Evolutionary conservation across 2,113 vertebrate species (phyloP), one percentile per base, ranked within the genome.

Genomic region (Lophotis ruficrista): DNA sequence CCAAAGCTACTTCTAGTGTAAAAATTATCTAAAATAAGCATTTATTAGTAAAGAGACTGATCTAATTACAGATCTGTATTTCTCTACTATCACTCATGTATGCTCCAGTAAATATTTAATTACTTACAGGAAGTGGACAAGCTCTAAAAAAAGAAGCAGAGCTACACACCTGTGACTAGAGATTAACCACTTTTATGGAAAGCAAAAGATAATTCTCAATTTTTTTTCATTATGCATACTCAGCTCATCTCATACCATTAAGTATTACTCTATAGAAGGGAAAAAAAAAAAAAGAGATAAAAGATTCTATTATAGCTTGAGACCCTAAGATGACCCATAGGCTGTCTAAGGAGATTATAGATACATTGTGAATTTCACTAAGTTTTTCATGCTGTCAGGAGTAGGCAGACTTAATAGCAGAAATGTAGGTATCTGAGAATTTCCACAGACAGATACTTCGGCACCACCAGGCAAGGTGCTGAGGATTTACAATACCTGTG

Each of bases 221-320:
- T 1, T 20, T 47, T 68, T 66, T 82, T 25, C 3, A 16, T 41
- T 57, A 33, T 68, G 9, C 11, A 43, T 57, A 10, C 13, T 50
- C 28, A 82, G 4, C 5, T 70, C 11, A 58, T 25, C 18, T 38
- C 12, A 30, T 54, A 15, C 7, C 62, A 28, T 38, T 33, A 33
- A 23, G 1, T 45, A 70, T 48, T 60, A 25, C 2, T 35, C 20
- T 22, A 7, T 7, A 45, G 19, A 2, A 7, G 3, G 2, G 17
- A 14, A 31, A 41, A 35, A 56, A 38, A 30, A 19, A 14, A 16
- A 50, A 1, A 35, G 13, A 28, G 13, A 31, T 1, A 41, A 43
- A 35, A 37, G 2, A 14, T 35, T 14, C 25, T 72, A 5, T 51
- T 60, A 45, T 6, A 79, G 3, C 22, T 38, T 60, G 24, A 65